phyloP scores from a whole-genome alignment of 37 sponge, comb jelly and placozoan genomes.

The Theonella swinhoei region DNA sequence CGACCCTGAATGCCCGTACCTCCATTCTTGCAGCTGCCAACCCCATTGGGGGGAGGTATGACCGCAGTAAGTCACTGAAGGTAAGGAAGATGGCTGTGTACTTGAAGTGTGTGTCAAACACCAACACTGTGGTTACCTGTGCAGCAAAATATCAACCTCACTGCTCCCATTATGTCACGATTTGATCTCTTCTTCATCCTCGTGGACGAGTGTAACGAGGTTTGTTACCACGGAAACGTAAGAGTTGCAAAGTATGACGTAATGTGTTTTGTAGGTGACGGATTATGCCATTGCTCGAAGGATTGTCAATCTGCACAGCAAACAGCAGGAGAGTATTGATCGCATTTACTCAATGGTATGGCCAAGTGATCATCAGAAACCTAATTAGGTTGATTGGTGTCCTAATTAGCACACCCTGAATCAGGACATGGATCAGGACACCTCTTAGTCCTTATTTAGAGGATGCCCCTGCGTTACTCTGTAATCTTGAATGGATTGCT shows the following conservation, averaged over 20 bases:
- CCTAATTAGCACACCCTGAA: too few relatives aligned
- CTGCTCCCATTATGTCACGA: slow-evolving; percentile 97
- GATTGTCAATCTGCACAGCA: slow-evolving; percentile 94
- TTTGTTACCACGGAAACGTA: neutral
- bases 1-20: slow-evolving; percentile 97
- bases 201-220: slow-evolving; percentile 99
- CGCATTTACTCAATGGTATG: slow-evolving; percentile 89
- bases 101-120: too few relatives aligned
- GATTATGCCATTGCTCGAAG: slow-evolving; percentile 98
- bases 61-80: slow-evolving; percentile 92
- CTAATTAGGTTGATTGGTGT: too few relatives aligned
- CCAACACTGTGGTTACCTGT: too few relatives aligned
- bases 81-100: too few relatives aligned
- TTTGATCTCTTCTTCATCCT: slow-evolving; percentile 99
- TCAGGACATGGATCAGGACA: too few relatives aligned
- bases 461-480: too few relatives aligned
- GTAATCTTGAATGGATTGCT: too few relatives aligned
- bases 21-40: slow-evolving; percentile 98
- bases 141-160: slow-evolving; percentile 93
- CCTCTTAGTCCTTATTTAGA: too few relatives aligned
- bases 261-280: slow-evolving; percentile 60
- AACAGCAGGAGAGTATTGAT: slow-evolving; percentile 63
- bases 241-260: neutral
- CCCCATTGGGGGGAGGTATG: slow-evolving; percentile 97
- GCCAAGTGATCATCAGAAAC: too few relatives aligned